phyloP scores from a whole-genome alignment of 2,797 vertebrate genomes.

The Serranus cabrilla region DNA sequence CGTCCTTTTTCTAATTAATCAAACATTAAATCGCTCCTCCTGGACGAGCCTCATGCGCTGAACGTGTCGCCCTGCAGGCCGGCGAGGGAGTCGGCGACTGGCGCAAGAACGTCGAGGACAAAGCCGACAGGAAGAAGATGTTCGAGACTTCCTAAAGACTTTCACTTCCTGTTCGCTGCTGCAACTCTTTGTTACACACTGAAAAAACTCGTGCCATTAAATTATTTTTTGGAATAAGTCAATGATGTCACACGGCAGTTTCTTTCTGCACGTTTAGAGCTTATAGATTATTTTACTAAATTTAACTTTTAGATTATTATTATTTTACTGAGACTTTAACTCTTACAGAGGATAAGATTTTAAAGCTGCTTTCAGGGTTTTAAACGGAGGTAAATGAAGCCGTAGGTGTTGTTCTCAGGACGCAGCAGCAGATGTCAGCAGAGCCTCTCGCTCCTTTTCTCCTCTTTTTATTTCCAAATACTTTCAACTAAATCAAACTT shows the following conservation, averaged over 20 bases:
- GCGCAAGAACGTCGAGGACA: constrained; percentile 98
- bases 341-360: not conserved
- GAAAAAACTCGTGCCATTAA: constrained; percentile 58
- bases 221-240: constrained; percentile 58
- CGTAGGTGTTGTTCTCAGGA: not conserved
- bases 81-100: constrained; percentile 93
- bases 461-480: not conserved
- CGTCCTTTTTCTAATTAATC: too few relatives aligned
- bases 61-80: constrained; percentile 69
- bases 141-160: constrained; percentile 90
- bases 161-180: constrained; percentile 12
- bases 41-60: too few relatives aligned
- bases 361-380: not conserved
- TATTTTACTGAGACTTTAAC: not conserved
- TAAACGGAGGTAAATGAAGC: not conserved
- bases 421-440: constrained; percentile 64
- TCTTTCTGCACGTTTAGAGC: constrained; percentile 5
- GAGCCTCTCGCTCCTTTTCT: not conserved
- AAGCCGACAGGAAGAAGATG: constrained; percentile 98
- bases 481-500: not conserved
- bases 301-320: not conserved
- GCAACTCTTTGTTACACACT: not conserved
- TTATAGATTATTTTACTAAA: too few relatives aligned
- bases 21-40: too few relatives aligned
- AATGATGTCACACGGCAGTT: constrained; percentile 47